These are phyloP conservation scores for Clarias pachynema DNA, from an alignment of 2,797 vertebrate species.

Conservation along the genomic window DNA sequence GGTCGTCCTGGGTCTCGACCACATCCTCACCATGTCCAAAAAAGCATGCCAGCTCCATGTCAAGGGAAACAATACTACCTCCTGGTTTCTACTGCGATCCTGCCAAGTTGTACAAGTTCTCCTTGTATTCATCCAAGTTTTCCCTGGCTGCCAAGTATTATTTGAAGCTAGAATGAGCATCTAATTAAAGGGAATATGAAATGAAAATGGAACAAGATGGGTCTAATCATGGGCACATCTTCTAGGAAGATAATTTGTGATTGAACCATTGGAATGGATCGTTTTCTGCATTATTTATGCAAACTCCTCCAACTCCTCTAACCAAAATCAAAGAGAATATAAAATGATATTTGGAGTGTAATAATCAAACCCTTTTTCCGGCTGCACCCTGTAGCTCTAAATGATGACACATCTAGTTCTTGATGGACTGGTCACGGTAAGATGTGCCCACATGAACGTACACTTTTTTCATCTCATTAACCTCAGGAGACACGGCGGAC, in stretches of 20 bases:
- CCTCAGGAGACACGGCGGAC: conserved; percentile 5
- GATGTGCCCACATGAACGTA: conserved; percentile 27
- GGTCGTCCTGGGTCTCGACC: no score
- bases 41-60: no score
- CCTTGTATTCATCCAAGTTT: no score
- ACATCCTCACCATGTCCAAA: no score
- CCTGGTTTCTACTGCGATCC: no score
- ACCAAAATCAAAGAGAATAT: not conserved
- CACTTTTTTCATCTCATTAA: conserved; percentile 33
- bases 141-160: not conserved
- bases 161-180: not conserved
- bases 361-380: not conserved
- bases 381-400: not conserved
- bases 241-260: not conserved
- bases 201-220: not conserved
- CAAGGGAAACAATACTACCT: no score
- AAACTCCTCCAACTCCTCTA: not conserved
- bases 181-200: conserved; percentile 14
- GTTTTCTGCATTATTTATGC: conserved; percentile 6
- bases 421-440: conserved; percentile 29
- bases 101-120: no score
- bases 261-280: not conserved
- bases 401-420: conserved; percentile 4
- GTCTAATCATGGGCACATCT: not conserved
- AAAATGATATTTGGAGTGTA: not conserved